phyloP scores from a whole-genome alignment of 2,888 invertebrate genomes.

The Rhopalosiphum nymphaeae region DNA sequence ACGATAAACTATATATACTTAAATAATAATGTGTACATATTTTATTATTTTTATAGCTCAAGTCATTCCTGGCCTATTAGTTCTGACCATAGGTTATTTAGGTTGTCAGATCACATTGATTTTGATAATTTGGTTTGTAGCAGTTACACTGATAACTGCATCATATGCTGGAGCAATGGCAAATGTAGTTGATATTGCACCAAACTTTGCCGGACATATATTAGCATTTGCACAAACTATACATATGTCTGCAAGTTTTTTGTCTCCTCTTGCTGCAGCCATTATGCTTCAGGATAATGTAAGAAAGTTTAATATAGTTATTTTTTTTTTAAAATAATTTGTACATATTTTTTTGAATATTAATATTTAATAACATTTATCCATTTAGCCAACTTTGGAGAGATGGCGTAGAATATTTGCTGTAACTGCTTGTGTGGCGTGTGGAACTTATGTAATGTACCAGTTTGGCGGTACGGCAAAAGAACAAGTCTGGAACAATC shows the following conservation, averaged over 20 bases:
- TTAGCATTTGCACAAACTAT: conserved; percentile 83
- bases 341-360: background rate
- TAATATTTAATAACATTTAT: background rate
- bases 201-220: conserved; percentile 82
- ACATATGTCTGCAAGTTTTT: conserved; percentile 81
- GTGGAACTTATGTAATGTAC: conserved; percentile 76
- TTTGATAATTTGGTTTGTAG: conserved; percentile 78
- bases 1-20: background rate
- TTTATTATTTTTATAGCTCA: conserved; percentile 70
- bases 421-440: conserved; percentile 75
- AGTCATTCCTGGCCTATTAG: conserved; percentile 78
- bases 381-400: conserved; percentile 70
- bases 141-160: conserved; percentile 80
- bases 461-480: conserved; percentile 79
- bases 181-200: conserved; percentile 82
- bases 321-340: background rate
- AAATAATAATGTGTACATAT: conserved; percentile 19
- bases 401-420: conserved; percentile 79
- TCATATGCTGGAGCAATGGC: conserved; percentile 83
- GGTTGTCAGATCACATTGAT: conserved; percentile 75
- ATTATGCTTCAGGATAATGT: conserved; percentile 75
- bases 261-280: conserved; percentile 78
- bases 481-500: conserved; percentile 70
- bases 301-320: conserved; percentile 68
- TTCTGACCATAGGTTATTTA: conserved; percentile 77